These are phyloP conservation scores for Alauda arvensis DNA, from an alignment of 2,797 vertebrate species.

Conservation along the genomic window DNA sequence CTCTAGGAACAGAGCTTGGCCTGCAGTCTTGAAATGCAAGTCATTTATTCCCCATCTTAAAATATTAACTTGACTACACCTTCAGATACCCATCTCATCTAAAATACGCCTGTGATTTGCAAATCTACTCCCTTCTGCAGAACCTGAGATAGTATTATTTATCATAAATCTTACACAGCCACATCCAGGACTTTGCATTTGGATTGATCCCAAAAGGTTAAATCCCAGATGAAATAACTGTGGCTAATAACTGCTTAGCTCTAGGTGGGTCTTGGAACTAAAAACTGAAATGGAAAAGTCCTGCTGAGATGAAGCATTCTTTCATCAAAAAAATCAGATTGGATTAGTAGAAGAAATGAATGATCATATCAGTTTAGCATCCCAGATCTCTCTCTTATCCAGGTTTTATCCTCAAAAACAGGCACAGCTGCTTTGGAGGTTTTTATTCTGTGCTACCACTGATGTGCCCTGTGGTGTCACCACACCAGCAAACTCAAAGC, in stretches of 20 bases:
- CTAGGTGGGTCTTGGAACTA: not conserved
- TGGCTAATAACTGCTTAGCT: not conserved
- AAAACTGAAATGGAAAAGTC: not conserved
- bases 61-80: conserved; percentile 8
- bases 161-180: not conserved
- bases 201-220: not conserved
- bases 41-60: not conserved
- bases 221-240: not conserved
- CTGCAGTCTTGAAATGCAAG: not conserved
- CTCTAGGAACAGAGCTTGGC: not conserved
- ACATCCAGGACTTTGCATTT: not conserved
- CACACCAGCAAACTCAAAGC: not conserved
- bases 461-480: not conserved
- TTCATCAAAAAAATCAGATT: not conserved
- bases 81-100: not conserved
- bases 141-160: not conserved
- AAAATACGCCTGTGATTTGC: not conserved
- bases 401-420: not conserved
- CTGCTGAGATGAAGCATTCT: not conserved
- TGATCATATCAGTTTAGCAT: not conserved
- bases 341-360: not conserved
- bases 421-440: not conserved
- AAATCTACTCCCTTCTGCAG: not conserved
- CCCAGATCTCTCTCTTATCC: not conserved
- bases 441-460: not conserved